Conservation (phyloP, 2,113 vertebrate genomes). For the Hemicordylus capensis region DNA sequence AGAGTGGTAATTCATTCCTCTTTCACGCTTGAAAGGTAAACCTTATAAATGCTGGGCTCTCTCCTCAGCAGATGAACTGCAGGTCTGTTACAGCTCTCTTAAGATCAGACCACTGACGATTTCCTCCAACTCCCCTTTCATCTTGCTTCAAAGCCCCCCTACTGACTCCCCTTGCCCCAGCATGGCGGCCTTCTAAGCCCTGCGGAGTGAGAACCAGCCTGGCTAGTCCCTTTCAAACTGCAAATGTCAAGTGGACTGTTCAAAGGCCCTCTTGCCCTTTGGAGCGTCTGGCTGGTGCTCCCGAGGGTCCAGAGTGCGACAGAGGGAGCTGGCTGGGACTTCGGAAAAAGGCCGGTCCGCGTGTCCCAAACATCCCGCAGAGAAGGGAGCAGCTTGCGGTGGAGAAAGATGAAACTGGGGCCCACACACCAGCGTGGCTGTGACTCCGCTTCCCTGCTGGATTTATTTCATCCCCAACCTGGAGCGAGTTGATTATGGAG, state of each 20-base stretch:
- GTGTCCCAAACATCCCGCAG: background rate
- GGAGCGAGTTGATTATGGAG: background rate
- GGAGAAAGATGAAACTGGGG: background rate
- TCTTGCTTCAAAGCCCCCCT: background rate
- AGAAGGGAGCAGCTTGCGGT: too few species aligned
- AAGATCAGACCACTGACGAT: background rate
- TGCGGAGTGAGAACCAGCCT: background rate
- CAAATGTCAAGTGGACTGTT: background rate
- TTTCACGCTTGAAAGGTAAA: too few species aligned
- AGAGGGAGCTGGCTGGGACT: too few species aligned
- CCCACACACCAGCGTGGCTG: background rate
- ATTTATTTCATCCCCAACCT: background rate
- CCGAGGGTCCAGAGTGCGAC: background rate
- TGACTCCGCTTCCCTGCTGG: background rate
- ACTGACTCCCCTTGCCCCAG: too few species aligned
- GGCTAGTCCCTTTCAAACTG: too few species aligned
- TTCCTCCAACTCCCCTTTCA: background rate
- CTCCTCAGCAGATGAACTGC: background rate
- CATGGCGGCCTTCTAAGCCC: background rate
- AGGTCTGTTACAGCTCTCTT: too few species aligned
- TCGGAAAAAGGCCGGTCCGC: background rate
- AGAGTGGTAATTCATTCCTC: too few species aligned
- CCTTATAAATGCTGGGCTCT: background rate
- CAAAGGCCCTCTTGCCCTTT: background rate
- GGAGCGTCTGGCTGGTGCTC: background rate